Evolutionary conservation across 2,113 vertebrate species (phyloP), one percentile per base, ranked within the genome.

Genomic region (Carassius auratus): DNA sequence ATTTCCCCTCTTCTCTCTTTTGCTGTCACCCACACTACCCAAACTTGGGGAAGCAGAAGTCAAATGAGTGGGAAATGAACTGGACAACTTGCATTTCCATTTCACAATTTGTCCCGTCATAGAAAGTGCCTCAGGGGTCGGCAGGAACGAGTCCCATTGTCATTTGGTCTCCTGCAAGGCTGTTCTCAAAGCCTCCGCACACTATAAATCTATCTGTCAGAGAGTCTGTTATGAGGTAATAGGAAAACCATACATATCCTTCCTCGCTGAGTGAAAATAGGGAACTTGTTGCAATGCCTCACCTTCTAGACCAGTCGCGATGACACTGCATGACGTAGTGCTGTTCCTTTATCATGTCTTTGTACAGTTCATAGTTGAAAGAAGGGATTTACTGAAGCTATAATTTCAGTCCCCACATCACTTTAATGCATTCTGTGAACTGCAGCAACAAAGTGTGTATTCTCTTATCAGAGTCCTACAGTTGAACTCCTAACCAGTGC

Each of bases 211-310:
- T 36, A 66, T 33, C 82, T 61, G 66, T 85, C 83, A 55, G 62
- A 85, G 57, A 69, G 75, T 59, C 66, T 75, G 83, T 59, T 38
- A 80, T 57, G 83, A 84, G 84, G 75, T 86, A 45, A 87, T 76
- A 80, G 83, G 81, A 89, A 91, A 92, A 89, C 79, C 88, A 89
- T 89, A 84, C 80, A 71, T 82, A 86, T 84, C 85, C 30, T 78
- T 59, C 19, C 19, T 69, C 42, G 9, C 13, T 0, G 0, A 64
- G 74, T 87, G 83, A 86, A 85, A 83, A 85, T 64, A 81, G 71
- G 61, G 73, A 57, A 62, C 57, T 73, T 62, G 59, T 64, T 0
- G 77, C 48, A 77, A 15, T 86, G 79, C 82, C 50, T 84, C 50
- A 61, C 26, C 76, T 79, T 77, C 62, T 86, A 80, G n/a, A 30